Evolutionary conservation across 2,797 vertebrate species (phyloP).

Genomic region (Hylomyscus alleni): DNA sequence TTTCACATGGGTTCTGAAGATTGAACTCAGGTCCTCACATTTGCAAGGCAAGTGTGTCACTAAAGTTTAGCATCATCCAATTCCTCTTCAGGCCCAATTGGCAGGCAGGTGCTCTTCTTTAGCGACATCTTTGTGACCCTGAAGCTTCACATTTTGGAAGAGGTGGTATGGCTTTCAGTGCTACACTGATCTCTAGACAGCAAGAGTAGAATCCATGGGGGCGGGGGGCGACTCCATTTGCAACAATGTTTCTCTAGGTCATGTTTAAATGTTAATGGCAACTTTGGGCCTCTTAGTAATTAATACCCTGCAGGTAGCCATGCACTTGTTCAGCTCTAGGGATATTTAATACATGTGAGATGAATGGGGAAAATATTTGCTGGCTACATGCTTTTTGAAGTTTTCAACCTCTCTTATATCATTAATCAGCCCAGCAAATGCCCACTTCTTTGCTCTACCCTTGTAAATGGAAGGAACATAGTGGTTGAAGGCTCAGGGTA

Average conservation of each 20-base stretch:
- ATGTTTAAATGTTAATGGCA: slow-evolving; percentile 5
- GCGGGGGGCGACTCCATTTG: too few relatives aligned
- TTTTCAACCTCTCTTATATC: background rate
- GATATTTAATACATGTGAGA: background rate
- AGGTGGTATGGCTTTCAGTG: background rate
- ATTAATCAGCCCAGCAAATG: background rate
- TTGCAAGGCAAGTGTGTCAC: background rate
- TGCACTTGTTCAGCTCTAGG: background rate
- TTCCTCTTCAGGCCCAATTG: background rate
- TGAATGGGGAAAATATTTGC: slow-evolving; percentile 21
- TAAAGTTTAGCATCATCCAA: background rate
- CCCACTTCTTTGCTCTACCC: background rate
- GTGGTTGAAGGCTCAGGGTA: background rate
- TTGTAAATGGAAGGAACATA: background rate
- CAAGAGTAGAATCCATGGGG: background rate
- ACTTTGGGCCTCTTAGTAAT: background rate
- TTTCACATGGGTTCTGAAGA: background rate
- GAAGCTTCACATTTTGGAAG: background rate
- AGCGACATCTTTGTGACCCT: background rate
- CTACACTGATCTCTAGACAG: background rate
- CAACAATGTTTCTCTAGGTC: background rate
- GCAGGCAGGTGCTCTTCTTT: background rate
- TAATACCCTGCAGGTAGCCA: background rate
- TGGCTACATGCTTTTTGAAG: slow-evolving; percentile 22
- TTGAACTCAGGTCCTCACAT: background rate